Conservation (phyloP, 2,113 vertebrate genomes). For the Setophaga petechia region DNA sequence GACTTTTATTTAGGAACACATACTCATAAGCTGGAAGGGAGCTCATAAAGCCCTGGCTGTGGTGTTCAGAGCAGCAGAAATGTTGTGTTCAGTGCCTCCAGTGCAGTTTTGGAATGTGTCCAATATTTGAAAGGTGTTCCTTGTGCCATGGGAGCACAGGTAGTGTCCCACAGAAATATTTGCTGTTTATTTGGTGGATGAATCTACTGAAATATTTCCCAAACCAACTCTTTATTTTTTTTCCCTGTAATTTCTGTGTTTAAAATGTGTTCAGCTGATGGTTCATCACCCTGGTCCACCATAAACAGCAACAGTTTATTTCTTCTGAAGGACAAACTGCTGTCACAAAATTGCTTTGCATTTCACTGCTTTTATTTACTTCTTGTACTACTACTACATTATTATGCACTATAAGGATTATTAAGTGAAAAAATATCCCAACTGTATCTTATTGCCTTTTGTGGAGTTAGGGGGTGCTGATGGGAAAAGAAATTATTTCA, state of each 20-base stretch:
- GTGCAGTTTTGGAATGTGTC: not conserved
- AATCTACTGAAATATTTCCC: not conserved
- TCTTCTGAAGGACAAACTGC: not conserved
- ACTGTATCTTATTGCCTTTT: not conserved
- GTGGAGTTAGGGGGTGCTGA: not conserved
- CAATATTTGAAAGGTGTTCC: not conserved
- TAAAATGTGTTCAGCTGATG: not conserved
- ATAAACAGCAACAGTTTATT: not conserved
- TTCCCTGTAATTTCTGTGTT: not conserved
- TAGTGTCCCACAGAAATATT: not conserved
- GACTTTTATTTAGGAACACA: rapidly evolving
- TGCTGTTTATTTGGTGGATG: not conserved
- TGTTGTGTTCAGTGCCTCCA: not conserved
- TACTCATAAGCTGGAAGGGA: not conserved
- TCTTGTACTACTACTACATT: not conserved
- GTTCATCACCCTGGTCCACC: not conserved
- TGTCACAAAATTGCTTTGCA: not conserved
- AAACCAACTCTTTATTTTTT: not conserved
- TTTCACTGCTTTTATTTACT: conserved; percentile 25
- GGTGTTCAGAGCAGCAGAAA: not conserved
- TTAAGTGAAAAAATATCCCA: not conserved
- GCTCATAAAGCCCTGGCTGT: not conserved
- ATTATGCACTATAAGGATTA: not conserved
- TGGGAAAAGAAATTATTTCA: not conserved
- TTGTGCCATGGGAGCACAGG: not conserved